Percentiles rank a stretch among this genome's conserved stretches.
These are phyloP conservation scores for Uropsilus gracilis DNA, from an alignment of 2,113 vertebrate genomes.

Conservation along the genomic window DNA sequence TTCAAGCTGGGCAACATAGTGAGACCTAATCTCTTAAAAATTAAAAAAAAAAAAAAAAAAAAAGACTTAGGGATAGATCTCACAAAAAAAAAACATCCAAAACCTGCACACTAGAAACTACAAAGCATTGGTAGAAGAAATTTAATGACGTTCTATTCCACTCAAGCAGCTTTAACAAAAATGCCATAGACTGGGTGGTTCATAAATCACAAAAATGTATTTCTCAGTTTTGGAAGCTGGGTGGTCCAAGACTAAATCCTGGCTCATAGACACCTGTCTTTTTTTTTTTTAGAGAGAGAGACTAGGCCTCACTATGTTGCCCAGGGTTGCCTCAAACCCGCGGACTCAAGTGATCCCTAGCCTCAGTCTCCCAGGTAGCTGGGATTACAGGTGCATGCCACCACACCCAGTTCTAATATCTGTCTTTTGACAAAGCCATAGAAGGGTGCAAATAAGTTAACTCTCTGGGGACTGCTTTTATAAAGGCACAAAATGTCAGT, in stretches of 20 bases:
- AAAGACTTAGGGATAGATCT: background rate
- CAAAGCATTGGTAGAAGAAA: background rate
- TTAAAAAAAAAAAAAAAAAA: too few species aligned
- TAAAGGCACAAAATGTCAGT: background rate
- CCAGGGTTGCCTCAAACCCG: too few species aligned
- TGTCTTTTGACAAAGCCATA: background rate
- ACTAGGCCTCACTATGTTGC: too few species aligned
- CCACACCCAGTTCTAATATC: too few species aligned
- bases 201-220: background rate
- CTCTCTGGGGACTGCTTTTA: background rate
- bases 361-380: too few species aligned
- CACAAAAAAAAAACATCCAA: background rate
- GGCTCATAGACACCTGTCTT: background rate
- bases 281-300: too few species aligned
- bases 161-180: background rate
- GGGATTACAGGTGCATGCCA: too few species aligned
- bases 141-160: background rate
- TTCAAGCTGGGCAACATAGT: too few species aligned
- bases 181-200: background rate
- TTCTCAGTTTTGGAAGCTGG: background rate
- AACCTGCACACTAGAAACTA: background rate
- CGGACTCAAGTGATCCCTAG: too few species aligned
- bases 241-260: background rate
- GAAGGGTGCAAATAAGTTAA: background rate
- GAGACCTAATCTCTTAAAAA: too few species aligned